Evolutionary conservation across 2,113 vertebrate genomes (phyloP).

Genomic region (Sylvietta virens): DNA sequence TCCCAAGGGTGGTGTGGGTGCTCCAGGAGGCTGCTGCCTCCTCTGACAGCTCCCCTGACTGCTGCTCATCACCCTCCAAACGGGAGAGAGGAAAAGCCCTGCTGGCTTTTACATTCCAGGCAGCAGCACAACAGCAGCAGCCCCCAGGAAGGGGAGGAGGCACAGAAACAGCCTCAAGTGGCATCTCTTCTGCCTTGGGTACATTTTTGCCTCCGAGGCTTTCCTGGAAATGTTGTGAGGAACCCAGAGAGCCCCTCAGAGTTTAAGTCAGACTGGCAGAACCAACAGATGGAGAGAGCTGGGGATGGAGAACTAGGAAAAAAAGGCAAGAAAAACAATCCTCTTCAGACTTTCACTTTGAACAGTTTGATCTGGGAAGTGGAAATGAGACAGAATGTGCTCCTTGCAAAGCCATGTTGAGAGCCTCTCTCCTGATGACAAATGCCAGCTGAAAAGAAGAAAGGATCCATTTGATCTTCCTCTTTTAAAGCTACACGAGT

Average conservation of each 20-base stretch:
- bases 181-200: background rate
- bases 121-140: background rate
- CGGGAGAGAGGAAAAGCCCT: background rate
- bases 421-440: conserved; percentile 25
- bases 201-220: background rate
- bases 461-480: conserved; percentile 45
- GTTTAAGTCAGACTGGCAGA: background rate
- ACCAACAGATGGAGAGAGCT: background rate
- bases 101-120: background rate
- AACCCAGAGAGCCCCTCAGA: background rate
- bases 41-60: background rate
- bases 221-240: background rate
- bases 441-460: conserved; percentile 46
- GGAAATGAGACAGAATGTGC: conserved; percentile 3
- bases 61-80: background rate
- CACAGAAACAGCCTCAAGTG: background rate
- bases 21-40: background rate
- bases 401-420: conserved; percentile 28
- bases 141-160: background rate
- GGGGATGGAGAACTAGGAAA: background rate
- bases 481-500: background rate
- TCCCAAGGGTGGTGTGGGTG: background rate
- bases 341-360: conserved; percentile 7
- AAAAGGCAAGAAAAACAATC: conserved; percentile 42
- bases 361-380: conserved; percentile 21